A percentile compares a stretch with the other conserved stretches of the same genome.
Evolutionary conservation across 2,113 vertebrate species (phyloP).

Genomic region (Malurus melanocephalus): DNA sequence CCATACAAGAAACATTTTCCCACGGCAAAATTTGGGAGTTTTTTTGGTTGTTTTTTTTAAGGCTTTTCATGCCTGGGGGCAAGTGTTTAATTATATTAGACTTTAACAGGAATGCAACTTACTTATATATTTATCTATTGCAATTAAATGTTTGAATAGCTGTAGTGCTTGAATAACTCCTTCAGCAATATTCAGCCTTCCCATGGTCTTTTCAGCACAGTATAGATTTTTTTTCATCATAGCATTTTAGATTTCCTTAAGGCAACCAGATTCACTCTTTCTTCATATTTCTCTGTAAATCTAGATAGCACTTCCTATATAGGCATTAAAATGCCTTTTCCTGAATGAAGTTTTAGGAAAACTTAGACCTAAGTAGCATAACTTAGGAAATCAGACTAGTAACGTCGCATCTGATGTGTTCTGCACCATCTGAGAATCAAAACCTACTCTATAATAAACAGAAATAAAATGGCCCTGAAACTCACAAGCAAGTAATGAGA

Average conservation of each 20-base stretch:
- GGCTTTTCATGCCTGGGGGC: background rate
- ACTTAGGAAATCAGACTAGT: background rate
- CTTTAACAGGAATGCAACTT: background rate
- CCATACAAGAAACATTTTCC: background rate
- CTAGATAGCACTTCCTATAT: background rate
- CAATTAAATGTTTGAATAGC: background rate
- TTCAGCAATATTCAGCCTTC: background rate
- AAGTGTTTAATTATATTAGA: background rate
- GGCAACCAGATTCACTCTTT: background rate
- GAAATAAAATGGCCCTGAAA: slow-evolving; percentile 12
- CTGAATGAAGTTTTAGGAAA: background rate
- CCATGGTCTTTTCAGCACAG: background rate
- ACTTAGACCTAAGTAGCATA: background rate
- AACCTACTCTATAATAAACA: background rate
- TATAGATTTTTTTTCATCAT: background rate
- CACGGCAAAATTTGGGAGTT: background rate
- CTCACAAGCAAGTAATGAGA: background rate
- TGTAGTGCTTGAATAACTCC: background rate
- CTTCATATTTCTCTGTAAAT: background rate
- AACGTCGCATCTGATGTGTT: background rate
- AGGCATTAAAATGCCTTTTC: background rate
- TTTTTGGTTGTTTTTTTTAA: background rate
- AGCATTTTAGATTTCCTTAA: background rate
- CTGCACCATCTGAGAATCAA: background rate
- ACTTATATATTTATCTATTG: background rate